Percentiles rank a stretch among this genome's conserved stretches.
phyloP scores from a whole-genome alignment of 1,140 invertebrate genomes.

The Solen grandis region DNA sequence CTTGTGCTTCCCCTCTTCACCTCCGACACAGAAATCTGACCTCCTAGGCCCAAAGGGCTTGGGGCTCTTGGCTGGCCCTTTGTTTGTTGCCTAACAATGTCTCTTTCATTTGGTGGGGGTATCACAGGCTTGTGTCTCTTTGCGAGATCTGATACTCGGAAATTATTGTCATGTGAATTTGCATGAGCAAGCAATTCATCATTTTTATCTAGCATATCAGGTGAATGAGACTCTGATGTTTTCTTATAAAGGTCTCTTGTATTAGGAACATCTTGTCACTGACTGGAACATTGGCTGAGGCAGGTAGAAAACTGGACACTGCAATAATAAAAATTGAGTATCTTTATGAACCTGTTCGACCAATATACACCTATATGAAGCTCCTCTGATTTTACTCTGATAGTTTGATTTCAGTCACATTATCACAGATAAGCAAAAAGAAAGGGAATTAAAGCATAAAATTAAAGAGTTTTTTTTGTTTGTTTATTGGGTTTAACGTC shows the following conservation, averaged over 20 bases:
- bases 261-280: not conserved
- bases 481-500: no score
- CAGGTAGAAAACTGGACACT: conserved; percentile 51
- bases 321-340: conserved; percentile 14
- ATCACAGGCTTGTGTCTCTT: conserved; percentile 30
- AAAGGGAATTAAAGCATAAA: not conserved
- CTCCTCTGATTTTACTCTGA: not conserved
- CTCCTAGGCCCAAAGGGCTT: conserved; percentile 17
- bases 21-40: not conserved
- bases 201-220: not conserved
- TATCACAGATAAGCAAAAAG: not conserved
- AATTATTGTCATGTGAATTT: conserved; percentile 16
- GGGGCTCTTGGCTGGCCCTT: conserved; percentile 22
- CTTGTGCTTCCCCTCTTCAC: not conserved
- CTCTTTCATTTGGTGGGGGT: conserved; percentile 36
- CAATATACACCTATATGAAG: not conserved
- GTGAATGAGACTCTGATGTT: not conserved
- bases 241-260: not conserved
- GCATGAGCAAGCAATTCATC: conserved; percentile 27
- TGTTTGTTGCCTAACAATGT: conserved; percentile 46
- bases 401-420: not conserved
- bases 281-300: not conserved
- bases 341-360: not conserved
- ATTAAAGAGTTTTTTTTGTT: not conserved
- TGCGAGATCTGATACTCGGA: conserved; percentile 36